Conservation (phyloP, 1,140 invertebrate species). For the Batillaria attramentaria region DNA sequence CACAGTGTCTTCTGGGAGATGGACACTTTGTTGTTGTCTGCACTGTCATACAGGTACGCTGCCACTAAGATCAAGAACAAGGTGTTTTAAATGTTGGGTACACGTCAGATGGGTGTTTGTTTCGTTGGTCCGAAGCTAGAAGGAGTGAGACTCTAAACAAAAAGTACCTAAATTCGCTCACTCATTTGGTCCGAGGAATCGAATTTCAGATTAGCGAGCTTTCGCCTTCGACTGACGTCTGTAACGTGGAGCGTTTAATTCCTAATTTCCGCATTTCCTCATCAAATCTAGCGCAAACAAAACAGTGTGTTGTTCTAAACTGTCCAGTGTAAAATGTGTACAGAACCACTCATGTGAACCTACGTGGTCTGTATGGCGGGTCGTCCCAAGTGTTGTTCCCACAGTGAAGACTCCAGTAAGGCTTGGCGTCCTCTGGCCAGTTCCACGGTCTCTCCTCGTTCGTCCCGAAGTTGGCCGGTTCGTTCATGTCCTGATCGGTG, state of each 20-base stretch:
- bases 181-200: neutral
- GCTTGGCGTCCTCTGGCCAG: slow-evolving; percentile 55
- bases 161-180: neutral
- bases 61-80: no score
- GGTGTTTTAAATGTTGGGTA: no score
- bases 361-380: slow-evolving; percentile 64
- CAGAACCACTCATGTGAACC: slow-evolving; percentile 7
- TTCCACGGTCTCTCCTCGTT: slow-evolving; percentile 70
- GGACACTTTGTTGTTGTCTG: slow-evolving; percentile 35
- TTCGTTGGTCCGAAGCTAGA: no score
- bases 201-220: neutral
- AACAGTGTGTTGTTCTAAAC: neutral
- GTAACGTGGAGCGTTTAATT: neutral
- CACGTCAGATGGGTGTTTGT: no score
- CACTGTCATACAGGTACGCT: slow-evolving; percentile 58
- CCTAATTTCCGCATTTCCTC: neutral
- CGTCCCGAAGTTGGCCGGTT: slow-evolving; percentile 72
- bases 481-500: slow-evolving; percentile 72
- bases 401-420: slow-evolving; percentile 65
- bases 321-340: neutral
- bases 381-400: slow-evolving; percentile 54
- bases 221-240: no score
- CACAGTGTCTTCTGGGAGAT: slow-evolving; percentile 61
- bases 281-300: no score
- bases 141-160: no score